Evolutionary conservation across 2,888 invertebrate genomes (phyloP).

Genomic region (Salticus scenicus): DNA sequence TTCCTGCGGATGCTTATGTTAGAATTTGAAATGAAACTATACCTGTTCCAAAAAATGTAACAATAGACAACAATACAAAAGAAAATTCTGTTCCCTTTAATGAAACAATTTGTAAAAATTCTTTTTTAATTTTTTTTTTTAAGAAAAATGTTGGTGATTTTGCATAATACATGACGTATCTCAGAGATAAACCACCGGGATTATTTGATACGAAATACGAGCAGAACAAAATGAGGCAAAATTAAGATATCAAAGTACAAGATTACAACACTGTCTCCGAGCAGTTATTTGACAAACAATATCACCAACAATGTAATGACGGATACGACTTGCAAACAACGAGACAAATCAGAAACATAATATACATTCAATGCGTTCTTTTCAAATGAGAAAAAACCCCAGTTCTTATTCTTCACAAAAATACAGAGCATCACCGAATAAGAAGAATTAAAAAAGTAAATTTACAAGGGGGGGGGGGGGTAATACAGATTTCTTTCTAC

Average conservation of each 20-base stretch:
- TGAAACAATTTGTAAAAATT: no score
- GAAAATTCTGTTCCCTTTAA: no score
- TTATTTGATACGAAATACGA: neutral
- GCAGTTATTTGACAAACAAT: neutral
- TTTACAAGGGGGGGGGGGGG: neutral
- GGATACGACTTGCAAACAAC: neutral
- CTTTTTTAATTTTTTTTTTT: no score
- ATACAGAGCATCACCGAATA: neutral
- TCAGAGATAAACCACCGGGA: neutral
- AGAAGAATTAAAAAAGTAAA: slow-evolving; percentile 21
- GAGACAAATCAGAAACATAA: slow-evolving; percentile 1
- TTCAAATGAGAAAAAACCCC: neutral
- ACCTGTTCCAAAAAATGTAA: no score
- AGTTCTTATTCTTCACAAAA: slow-evolving; percentile 16
- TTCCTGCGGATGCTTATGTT: no score
- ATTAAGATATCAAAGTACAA: neutral
- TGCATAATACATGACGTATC: neutral
- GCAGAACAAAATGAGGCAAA: neutral
- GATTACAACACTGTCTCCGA: neutral
- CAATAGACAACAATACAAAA: no score
- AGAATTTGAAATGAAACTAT: no score
- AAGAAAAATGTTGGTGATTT: no score
- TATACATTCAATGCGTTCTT: neutral
- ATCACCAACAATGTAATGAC: neutral
- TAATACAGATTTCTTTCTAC: slow-evolving; percentile 1